Percentiles rank a stretch among this genome's conserved stretches.
These are phyloP conservation scores for Pithecia hirsuta DNA, from an alignment of 2,797 vertebrate species.

Conservation along the genomic window DNA sequence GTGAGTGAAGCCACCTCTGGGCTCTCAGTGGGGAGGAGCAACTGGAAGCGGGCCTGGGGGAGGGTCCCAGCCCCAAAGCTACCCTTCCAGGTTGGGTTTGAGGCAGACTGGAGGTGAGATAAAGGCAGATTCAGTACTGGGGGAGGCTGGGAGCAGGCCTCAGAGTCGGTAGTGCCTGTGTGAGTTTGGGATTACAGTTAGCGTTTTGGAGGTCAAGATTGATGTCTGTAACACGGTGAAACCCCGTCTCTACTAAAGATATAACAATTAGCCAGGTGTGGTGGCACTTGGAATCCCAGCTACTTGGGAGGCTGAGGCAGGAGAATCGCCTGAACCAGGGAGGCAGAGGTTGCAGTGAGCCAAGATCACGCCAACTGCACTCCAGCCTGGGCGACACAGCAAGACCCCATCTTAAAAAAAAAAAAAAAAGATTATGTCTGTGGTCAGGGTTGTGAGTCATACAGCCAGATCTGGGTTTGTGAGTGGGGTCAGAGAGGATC, in stretches of 20 bases:
- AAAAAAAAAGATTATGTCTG: neutral
- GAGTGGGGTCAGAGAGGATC: neutral
- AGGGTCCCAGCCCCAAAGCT: neutral
- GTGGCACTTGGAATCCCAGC: too few relatives aligned
- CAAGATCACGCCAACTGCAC: too few relatives aligned
- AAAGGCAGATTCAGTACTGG: neutral
- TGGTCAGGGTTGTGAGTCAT: neutral
- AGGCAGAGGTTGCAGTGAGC: too few relatives aligned
- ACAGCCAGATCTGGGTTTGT: neutral
- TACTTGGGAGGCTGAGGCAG: too few relatives aligned
- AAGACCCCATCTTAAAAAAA: too few relatives aligned
- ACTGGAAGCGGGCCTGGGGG: neutral
- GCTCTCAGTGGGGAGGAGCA: neutral
- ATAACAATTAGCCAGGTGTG: too few relatives aligned
- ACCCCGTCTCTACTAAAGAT: neutral
- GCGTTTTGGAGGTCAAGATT: neutral
- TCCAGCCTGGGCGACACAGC: too few relatives aligned
- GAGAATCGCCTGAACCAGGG: too few relatives aligned
- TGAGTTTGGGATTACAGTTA: neutral
- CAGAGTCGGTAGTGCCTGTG: neutral
- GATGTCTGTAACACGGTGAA: neutral
- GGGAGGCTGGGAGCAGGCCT: neutral
- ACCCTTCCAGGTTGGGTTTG: neutral
- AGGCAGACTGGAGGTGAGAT: neutral
- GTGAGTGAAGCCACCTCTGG: conserved; percentile 81